Base-by-base conservation (phyloP, 2,113 vertebrate species). In the Willisornis vidua region DNA sequence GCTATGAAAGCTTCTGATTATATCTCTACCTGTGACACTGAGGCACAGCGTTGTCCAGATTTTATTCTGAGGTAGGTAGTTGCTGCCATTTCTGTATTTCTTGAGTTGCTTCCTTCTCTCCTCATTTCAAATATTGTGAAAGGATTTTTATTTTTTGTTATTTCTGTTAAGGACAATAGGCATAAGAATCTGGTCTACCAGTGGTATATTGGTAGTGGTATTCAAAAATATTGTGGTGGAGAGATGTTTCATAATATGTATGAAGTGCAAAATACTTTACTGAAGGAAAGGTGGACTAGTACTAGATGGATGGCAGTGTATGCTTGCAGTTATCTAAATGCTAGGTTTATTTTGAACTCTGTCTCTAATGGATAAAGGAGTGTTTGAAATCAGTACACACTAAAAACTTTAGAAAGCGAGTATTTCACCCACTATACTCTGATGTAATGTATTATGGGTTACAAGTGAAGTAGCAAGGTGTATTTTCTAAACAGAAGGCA, bases 31-130 rank as follows among this genome's bases (percentile, higher is more conserved):
- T 52, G 14, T 57, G 55, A 84, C 41, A 29, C 16, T 66, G 65
- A 80, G 66, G 78, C 14, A 41, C 15, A 20, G 2, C 0, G 0
- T 52, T 8, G 8, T 26, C 15, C 33, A 54, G 51, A 43, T 72
- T 82, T 85, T 85, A 16, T 72, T 86, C 49, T 65, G 58, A 11
- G 11, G 11, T 73, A 41, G 7, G 26, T 48, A 16, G 31, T 14
- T 57, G 79, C 67, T 73, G 41, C 17, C 3, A 10, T 86, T 86
- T 76, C 45, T 85, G 19, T 73, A 24, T 37, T 72, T 82, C 9
- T 55, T 12, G 25, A 29, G 23, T 54, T 85, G 29, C 12, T 59
- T 73, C 11, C 12, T 73, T 29, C 39, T 13, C 39, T 77, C 13
- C 11, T n/a, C 1, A 5, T 85, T 59, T 63, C 0, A 1, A 66